Evolutionary conservation across 1,140 invertebrate species (phyloP), one percentile per base, ranked within the genome.

Genomic region (Pseudomyrmex dendroicus): DNA sequence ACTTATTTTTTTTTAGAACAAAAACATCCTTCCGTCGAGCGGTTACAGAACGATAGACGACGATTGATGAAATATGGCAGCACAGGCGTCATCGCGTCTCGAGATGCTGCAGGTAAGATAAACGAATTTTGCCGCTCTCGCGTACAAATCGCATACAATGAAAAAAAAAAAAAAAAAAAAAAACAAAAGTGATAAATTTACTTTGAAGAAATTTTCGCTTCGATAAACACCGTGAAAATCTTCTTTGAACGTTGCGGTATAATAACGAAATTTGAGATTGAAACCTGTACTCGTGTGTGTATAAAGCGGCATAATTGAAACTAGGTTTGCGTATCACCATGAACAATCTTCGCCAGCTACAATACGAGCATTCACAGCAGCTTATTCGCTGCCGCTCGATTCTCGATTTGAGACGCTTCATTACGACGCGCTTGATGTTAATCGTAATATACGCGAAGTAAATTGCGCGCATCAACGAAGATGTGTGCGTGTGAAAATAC

Each of bases 21-120:
- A 73, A 48, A 73, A 57, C 50, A 68, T 73, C 56, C 13, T n/a
- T 61, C 52, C 52, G 67, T 5, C 68, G 68, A 86, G 76, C 72
- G 64, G 57, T 88, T 59, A 57, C 62, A 74, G 56, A 82, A 82
- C 61, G 57, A 83, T 82, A 66, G 62, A 44, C 66, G 35, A 48
- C 13, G 35, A 35, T 35, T 35, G 5, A 35, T 89, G 85, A 83
- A 90, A 84, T 83, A 94, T 94, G 93, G 89, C 92, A 67, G 88
- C 90, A 85, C 90, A 93, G 84, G 91, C 92, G 44, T 93, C 92
- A 57, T 93, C 93, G 70, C 92, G 92, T 72, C 90, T 94, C 68
- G 92, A 94, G 84, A 86, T 94, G 84, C 83, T 94, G 72, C 93
- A 94, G 91, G 93, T 94, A 80, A 92, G 87, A 22, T 15, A 74